Percentiles rank a stretch among this genome's conserved stretches.
Evolutionary conservation across 1,140 invertebrate species (phyloP).

Genomic region (Brachionus rubens): DNA sequence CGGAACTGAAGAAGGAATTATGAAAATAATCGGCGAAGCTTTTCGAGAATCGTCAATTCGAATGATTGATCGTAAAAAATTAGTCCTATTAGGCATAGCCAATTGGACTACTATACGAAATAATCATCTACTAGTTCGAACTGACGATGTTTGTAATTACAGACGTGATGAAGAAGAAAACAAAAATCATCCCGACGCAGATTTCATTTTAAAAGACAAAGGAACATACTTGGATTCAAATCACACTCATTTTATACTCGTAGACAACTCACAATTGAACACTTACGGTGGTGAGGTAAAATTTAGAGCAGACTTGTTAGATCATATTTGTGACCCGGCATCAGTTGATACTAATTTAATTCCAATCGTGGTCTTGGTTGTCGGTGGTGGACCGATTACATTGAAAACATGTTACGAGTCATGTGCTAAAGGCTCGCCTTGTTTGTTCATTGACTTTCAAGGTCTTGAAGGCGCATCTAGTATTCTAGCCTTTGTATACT

Average conservation of each 20-base stretch:
- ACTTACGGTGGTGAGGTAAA: conserved; percentile 56
- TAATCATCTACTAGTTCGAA: conserved; percentile 34
- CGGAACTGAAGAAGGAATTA: conserved; percentile 61
- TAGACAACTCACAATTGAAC: conserved; percentile 57
- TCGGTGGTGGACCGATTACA: conserved; percentile 29
- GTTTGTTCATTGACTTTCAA: background rate
- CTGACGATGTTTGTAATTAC: background rate
- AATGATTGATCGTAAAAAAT: background rate
- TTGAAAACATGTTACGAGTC: background rate
- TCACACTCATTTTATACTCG: conserved; percentile 63
- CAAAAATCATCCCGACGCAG: background rate
- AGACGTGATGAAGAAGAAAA: background rate
- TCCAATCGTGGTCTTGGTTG: background rate
- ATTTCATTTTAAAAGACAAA: conserved; percentile 45
- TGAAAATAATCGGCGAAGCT: conserved; percentile 62
- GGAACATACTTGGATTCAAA: conserved; percentile 59
- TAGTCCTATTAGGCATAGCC: conserved; percentile 53
- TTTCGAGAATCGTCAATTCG: conserved; percentile 54
- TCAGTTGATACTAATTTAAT: conserved; percentile 22
- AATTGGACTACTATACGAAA: conserved; percentile 58
- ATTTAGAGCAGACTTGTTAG: conserved; percentile 55
- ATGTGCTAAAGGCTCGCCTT: background rate
- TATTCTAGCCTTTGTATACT: conserved; percentile 5
- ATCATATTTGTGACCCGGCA: conserved; percentile 17
- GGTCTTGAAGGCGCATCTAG: background rate